A percentile compares a stretch with the other conserved stretches of the same genome.
These are phyloP conservation scores for Onychostoma macrolepis DNA, from an alignment of 2,113 vertebrate species.

Conservation along the genomic window DNA sequence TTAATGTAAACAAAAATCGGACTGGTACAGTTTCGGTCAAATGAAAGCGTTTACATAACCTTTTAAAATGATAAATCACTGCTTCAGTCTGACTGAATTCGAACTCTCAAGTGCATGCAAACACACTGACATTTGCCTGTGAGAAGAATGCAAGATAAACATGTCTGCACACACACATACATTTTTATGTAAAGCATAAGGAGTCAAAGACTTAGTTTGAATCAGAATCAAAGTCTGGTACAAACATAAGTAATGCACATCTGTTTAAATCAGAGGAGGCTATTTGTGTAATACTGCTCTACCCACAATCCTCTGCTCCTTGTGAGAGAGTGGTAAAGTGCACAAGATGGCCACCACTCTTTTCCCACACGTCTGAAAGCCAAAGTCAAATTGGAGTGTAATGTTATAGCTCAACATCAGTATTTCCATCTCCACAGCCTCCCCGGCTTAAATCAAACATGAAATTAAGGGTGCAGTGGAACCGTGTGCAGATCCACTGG, in stretches of 20 bases:
- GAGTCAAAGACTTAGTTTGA: background rate
- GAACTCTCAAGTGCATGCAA: background rate
- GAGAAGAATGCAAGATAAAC: background rate
- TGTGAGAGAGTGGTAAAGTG: background rate
- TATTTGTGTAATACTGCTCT: slow-evolving; percentile 10
- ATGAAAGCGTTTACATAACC: background rate
- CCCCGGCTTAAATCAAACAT: background rate
- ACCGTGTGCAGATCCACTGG: slow-evolving; percentile 5
- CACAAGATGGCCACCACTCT: slow-evolving; percentile 8
- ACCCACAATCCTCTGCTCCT: background rate
- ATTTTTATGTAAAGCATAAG: background rate
- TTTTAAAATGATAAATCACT: background rate
- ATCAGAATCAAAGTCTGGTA: background rate
- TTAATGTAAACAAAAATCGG: background rate
- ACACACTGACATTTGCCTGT: slow-evolving; percentile 44
- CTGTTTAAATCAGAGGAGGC: slow-evolving; percentile 18
- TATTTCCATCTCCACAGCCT: slow-evolving; percentile 3
- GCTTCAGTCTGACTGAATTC: background rate
- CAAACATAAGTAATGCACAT: background rate
- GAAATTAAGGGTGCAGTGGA: slow-evolving; percentile 6
- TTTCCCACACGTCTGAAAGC: background rate
- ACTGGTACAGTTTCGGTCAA: background rate
- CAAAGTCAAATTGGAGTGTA: slow-evolving; percentile 28
- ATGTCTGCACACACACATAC: background rate
- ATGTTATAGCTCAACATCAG: slow-evolving; percentile 11